Conservation (phyloP, 2,888 invertebrate species). For the Norana najaformis region DNA sequence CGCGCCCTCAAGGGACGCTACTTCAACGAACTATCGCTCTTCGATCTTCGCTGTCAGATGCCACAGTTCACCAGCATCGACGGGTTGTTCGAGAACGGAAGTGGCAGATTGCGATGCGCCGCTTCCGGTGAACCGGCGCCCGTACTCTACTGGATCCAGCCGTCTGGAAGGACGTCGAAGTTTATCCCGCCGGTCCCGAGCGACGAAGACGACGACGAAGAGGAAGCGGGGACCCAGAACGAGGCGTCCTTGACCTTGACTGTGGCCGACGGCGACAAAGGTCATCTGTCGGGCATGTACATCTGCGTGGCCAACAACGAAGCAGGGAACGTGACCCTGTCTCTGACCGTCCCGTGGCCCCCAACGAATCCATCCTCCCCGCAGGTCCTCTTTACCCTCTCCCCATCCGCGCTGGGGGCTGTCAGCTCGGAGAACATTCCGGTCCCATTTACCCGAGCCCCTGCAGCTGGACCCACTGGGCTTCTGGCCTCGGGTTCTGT, state of each 20-base stretch:
- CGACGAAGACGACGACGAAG: conserved; percentile 23
- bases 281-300: conserved; percentile 49
- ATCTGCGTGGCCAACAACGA: conserved; percentile 60
- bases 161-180: conserved; percentile 52
- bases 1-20: conserved; percentile 49
- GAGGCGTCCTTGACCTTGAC: conserved; percentile 30
- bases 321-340: conserved; percentile 60
- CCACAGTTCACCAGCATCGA: conserved; percentile 60
- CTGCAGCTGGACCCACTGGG: neutral
- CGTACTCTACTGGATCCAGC: conserved; percentile 58
- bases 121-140: conserved; percentile 61
- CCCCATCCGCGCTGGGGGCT: no score
- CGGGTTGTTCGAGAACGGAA: conserved; percentile 52
- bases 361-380: neutral
- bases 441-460: neutral
- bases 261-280: neutral
- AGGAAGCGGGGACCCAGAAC: neutral
- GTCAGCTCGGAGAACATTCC: neutral
- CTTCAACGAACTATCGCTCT: conserved; percentile 51
- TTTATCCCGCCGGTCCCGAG: conserved; percentile 47
- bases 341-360: conserved; percentile 53
- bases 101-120: conserved; percentile 55
- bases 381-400: neutral
- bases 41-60: conserved; percentile 56
- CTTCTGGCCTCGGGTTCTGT: neutral